Evolutionary conservation across 2,888 invertebrate species (phyloP), one percentile per base, ranked within the genome.

Genomic region (Trypoxylon attenuatum): DNA sequence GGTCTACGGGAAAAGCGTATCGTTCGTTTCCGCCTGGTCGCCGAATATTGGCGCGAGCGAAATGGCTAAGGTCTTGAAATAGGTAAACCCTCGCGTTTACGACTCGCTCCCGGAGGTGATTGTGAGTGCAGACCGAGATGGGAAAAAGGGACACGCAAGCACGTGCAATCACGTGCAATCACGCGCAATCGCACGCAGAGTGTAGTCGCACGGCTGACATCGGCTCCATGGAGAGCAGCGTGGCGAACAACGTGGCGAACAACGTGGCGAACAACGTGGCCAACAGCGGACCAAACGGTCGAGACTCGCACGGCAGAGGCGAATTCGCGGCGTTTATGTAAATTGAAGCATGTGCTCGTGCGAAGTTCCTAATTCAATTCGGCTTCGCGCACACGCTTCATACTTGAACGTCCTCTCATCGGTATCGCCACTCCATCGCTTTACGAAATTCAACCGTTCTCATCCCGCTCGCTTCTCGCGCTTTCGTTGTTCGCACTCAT

Each of bases 351-450:
- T 82, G 81, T 80, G 76, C 80, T 77, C 71, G 73, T 67, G 69
- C 77, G 73, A 80, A 82, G 76, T 84, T 82, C 73, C 79, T 82
- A 82, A 83, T 84, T 83, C 76, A 81, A 84, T 83, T 84, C 76
- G 78, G 79, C 80, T 82, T 83, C 79, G 77, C 76, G 77, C 76
- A 78, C 75, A 78, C 58, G 71, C 67, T 47, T 58, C 69, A 69
- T 73, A 71, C 76, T 76, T 76, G 71, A 71, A 65, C 67, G 47
- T 59, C 62, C 51, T 60, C 59, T 49, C n/a, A n/a, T n/a, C 62
- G 53, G 56, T 60, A 59, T 59, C 61, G 58, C 56, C 46, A 51
- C 58, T 25, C 21, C n/a, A n/a, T n/a, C n/a, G n/a, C n/a, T n/a
- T 22, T 6, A 16, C 64, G 46, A 71, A 69, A 67, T 66, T 63